phyloP scores from a whole-genome alignment of 2,113 vertebrate genomes.

The Cephalopterus ornatus region DNA sequence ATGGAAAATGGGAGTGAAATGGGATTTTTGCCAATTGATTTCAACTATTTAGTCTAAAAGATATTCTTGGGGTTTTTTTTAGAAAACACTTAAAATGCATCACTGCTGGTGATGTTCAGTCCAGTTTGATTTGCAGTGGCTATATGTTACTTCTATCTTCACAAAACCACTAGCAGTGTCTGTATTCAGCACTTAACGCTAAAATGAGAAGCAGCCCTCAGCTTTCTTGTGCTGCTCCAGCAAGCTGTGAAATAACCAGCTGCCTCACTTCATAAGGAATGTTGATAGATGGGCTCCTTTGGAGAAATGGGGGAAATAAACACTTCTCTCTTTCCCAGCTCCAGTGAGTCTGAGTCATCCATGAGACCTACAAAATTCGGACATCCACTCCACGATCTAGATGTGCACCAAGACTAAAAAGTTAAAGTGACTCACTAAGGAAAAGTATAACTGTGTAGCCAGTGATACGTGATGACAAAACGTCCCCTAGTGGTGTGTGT shows the following conservation, averaged over 20 bases:
- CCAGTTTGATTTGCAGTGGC: background rate
- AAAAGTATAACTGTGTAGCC: background rate
- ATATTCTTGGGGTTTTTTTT: background rate
- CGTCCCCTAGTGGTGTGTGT: constrained; percentile 26
- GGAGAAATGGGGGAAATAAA: background rate
- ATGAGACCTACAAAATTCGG: background rate
- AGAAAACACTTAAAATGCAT: background rate
- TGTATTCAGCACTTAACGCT: background rate
- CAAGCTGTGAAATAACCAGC: constrained; percentile 43
- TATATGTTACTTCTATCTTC: background rate
- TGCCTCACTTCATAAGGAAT: background rate
- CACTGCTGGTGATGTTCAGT: background rate
- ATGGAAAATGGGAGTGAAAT: background rate
- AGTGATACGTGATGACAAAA: constrained; percentile 15
- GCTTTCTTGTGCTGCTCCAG: constrained; percentile 1
- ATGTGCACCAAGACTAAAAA: background rate
- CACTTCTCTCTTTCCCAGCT: background rate
- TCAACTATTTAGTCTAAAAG: background rate
- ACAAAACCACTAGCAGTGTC: background rate
- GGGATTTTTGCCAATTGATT: background rate
- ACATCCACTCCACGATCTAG: background rate
- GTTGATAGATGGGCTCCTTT: background rate
- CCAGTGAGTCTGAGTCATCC: background rate
- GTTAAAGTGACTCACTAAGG: background rate
- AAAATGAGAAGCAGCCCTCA: background rate